Percentiles rank a stretch among this genome's conserved stretches.
These are phyloP conservation scores for Whitmania pigra DNA, from an alignment of 1,140 invertebrate species.

Conservation along the genomic window DNA sequence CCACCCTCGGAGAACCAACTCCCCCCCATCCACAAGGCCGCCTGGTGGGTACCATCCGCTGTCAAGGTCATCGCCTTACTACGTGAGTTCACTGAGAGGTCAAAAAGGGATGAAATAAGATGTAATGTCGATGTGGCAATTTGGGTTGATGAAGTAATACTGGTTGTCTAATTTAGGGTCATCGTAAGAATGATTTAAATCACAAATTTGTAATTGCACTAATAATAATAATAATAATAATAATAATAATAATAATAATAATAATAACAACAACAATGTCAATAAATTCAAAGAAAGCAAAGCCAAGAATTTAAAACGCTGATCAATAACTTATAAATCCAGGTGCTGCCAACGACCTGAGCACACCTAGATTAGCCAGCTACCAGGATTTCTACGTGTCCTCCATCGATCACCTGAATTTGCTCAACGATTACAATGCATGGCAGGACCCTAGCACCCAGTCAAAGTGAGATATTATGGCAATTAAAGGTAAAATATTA, in stretches of 20 bases:
- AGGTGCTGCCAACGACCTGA: slow-evolving; percentile 53
- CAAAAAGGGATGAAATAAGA: no score
- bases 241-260: no score
- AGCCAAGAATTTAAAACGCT: no score
- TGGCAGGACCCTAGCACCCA: slow-evolving; percentile 47
- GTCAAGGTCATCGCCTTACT: slow-evolving; percentile 53
- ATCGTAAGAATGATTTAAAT: no score
- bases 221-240: no score
- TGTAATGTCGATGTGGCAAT: neutral
- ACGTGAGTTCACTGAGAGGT: slow-evolving; percentile 44
- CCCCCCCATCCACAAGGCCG: slow-evolving; percentile 50
- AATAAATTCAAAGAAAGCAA: no score
- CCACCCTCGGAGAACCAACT: slow-evolving; percentile 49
- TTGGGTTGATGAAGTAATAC: no score
- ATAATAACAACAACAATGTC: no score
- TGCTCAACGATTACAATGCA: slow-evolving; percentile 54
- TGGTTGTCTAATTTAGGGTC: no score
- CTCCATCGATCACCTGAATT: slow-evolving; percentile 52
- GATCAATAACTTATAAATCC: slow-evolving; percentile 4
- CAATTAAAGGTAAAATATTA: no score
- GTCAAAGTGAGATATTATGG: no score
- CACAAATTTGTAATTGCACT: no score
- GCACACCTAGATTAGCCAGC: slow-evolving; percentile 43
- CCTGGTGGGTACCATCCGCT: slow-evolving; percentile 57
- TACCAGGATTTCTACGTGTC: slow-evolving; percentile 56